Base-by-base conservation (phyloP, 2,797 vertebrate species). In the Platalea minor region DNA sequence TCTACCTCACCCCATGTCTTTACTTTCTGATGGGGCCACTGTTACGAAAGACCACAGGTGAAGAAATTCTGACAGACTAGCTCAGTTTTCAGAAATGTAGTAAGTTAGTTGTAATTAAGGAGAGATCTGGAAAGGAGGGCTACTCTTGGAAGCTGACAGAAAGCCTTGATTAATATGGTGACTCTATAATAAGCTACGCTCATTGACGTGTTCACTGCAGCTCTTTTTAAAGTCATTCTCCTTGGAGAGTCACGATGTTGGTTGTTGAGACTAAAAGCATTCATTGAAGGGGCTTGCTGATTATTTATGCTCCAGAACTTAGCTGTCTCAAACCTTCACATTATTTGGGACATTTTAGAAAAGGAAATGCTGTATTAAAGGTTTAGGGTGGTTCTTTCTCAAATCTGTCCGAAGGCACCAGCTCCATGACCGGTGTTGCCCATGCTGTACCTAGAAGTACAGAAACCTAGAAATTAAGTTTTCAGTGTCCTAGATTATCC, bases 1-100 rank as follows among this genome's bases (percentile, higher is more conserved):
- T 10, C 1, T 24, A n/a, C 9, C 9, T 77, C 19, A 31, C 13
- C 0, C 0, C 2, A 0, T 28, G 28, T 17, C 29, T 88, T 72
- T n/a, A 8, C 20, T 56, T 85, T 80, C 20, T 45, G 6, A 9
- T 28, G 12, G 11, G 7, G 3, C 5, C 28, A 11, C 4, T 43
- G 15, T 29, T 39, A 3, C 3, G 4, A 20, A 57, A 26, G 21
- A 79, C 17, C 19, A 56, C 10, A 24, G 10, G 13, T 67, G 48
- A 67, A 61, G 29, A 80, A 67, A 54, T 54, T 74, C 51, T 39
- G 43, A 5, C 37, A 8, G 18, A 46, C 33, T 46, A 69, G 20
- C n/a, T 87, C 8, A 10, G 14, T 63, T 89, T 77, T 45, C 25
- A 53, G 56, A 85, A 80, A 39, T 13, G 26, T 10, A 45, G 39